A percentile compares a stretch with the other conserved stretches of the same genome.
phyloP scores from a whole-genome alignment of 2,113 vertebrate genomes.

The Seriola rivoliana region DNA sequence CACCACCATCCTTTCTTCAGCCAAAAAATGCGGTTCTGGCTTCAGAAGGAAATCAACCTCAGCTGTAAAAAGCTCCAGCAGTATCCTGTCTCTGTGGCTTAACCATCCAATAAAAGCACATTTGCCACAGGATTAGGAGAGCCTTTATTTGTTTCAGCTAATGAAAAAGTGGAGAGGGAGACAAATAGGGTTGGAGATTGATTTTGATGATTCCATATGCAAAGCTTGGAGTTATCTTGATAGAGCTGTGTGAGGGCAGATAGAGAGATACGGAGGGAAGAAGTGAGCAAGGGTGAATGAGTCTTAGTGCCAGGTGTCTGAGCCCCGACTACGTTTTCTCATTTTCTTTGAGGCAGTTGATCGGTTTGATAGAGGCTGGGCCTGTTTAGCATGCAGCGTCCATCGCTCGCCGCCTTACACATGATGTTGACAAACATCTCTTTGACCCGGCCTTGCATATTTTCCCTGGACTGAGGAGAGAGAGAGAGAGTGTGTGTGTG shows the following conservation, averaged over 20 bases:
- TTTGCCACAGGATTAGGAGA: conserved; percentile 78
- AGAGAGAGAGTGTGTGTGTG: conserved; percentile 45
- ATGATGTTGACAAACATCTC: conserved; percentile 85
- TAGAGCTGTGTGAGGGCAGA: conserved; percentile 64
- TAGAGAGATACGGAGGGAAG: conserved; percentile 52
- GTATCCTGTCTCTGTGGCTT: conserved; percentile 60
- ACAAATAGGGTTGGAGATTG: conserved; percentile 74
- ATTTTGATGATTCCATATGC: conserved; percentile 80
- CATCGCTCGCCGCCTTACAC: conserved; percentile 70
- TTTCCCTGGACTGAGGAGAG: conserved; percentile 61
- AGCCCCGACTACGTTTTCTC: conserved; percentile 67
- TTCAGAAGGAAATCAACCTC: conserved; percentile 41
- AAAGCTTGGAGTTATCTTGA: conserved; percentile 66
- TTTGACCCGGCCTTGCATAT: conserved; percentile 80
- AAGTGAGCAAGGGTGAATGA: conserved; percentile 59
- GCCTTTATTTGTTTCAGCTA: conserved; percentile 80
- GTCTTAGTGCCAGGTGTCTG: conserved; percentile 78
- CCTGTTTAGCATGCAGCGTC: conserved; percentile 82
- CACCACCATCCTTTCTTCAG: conserved; percentile 30
- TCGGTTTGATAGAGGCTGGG: conserved; percentile 71
- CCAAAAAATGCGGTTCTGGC: conserved; percentile 21
- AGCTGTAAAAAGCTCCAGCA: conserved; percentile 33
- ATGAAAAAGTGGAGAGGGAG: conserved; percentile 78
- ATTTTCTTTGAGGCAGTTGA: conserved; percentile 71
- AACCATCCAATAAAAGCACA: conserved; percentile 79